Base-by-base conservation (phyloP, 2,797 vertebrate species). In the Sebastes matsubarae region DNA sequence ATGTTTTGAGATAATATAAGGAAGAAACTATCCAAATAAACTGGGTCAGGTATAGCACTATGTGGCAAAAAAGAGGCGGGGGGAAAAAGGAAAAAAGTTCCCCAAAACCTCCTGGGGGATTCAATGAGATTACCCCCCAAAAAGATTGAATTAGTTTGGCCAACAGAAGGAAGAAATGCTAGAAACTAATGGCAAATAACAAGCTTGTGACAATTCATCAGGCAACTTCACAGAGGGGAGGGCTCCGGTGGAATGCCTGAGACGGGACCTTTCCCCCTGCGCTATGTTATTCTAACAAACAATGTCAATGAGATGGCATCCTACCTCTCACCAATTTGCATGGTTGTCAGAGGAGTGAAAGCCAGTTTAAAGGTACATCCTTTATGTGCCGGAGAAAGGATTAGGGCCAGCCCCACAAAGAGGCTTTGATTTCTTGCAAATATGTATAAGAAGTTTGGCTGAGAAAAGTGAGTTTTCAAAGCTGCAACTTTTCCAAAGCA, bases 321-420 rank as follows among this genome's bases (percentile, higher is more conserved):
- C 95, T 95, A 96, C 95, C 95, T 96, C 95, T 92, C 92, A 95
- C 92, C 94, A 94, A 96, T 96, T 96, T 96, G 95, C 95, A 96
- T 94, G 96, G 93, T 95, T 96, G 96, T 96, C 96, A 96, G 90
- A 87, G 92, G 89, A 93, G 90, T 95, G 96, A 96, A 96, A 95
- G 95, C 93, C 91, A 94, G 95, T 96, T 96, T 96, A 96, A 96
- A 96, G 95, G 96, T 96, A 95, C 95, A 96, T 96, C 95, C 95
- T 96, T 96, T 95, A 96, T 96, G 93, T 96, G 95, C 94, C 89
- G 93, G 93, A 95, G 95, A 96, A 95, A 95, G 94, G 95, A 95
- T 96, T 95, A 96, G 94, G 93, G 90, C 93, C 94, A 93, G 91
- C 89, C 91, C 80, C 94, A 96, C 95, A 96, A 96, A 96, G 95